These are phyloP conservation scores for Nymphalis urticae DNA, from an alignment of 2,888 invertebrate genomes.

Conservation along the genomic window DNA sequence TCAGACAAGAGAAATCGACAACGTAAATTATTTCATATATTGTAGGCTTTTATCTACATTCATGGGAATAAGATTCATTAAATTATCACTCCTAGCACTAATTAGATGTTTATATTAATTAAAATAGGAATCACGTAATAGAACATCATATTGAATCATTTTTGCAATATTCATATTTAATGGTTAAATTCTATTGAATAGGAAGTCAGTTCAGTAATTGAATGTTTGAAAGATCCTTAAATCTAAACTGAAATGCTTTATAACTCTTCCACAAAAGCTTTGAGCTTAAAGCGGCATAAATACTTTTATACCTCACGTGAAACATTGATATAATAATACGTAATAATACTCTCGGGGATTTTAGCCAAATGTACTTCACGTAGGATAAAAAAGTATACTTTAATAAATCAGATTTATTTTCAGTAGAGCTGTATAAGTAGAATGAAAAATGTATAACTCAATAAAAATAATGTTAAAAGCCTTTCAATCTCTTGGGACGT, in stretches of 20 bases:
- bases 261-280: not conserved
- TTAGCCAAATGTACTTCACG: constrained; percentile 7
- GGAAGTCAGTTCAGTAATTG: not conserved
- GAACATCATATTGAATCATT: too few species aligned
- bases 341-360: constrained; percentile 3
- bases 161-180: too few species aligned
- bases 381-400: not conserved
- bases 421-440: constrained; percentile 21
- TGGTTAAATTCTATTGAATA: constrained; percentile 1
- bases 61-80: not conserved
- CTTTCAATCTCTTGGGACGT: constrained; percentile 31
- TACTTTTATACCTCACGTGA: not conserved
- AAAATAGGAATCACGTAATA: too few species aligned
- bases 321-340: constrained; percentile 9
- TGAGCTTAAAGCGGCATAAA: not conserved
- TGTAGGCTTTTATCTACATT: not conserved
- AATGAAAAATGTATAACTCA: constrained; percentile 34
- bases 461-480: constrained; percentile 40
- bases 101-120: too few species aligned
- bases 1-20: not conserved
- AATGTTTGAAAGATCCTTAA: not conserved
- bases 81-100: too few species aligned
- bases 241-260: constrained; percentile 6
- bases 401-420: constrained; percentile 17
- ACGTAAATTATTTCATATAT: not conserved